Evolutionary conservation across 2,888 invertebrate genomes (phyloP), one percentile per base, ranked within the genome.

Genomic region (Prosopocoilus inquinatus): DNA sequence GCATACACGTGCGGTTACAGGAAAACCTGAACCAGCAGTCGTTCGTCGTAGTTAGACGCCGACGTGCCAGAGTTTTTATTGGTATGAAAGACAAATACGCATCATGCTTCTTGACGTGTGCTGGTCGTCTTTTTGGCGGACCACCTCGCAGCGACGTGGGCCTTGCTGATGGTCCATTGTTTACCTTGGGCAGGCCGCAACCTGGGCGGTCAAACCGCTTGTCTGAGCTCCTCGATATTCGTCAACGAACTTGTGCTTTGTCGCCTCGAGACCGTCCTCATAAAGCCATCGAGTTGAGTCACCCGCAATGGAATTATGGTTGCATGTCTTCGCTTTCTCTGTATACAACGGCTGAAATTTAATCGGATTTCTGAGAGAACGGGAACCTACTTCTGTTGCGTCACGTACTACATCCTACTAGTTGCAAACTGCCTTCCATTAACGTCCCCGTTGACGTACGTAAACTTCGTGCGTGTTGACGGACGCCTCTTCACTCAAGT

Each of bases 111-210:
- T 53, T 53, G 47, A 53, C 53, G 41, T 53, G 36, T 47, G 53
- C 47, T 47, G 53, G 53, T 53, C 13, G 53, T 53, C 53, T 53
- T 53, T 53, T 53, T 53, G 53, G 53, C 53, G 43, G 53, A 53
- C 53, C 47, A 53, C 53, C 53, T 53, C 41, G 41, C 53, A 36
- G 53, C 47, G 47, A 53, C 53, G 53, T 53, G 36, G 52, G 47
- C 47, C 53, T 47, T 20, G 47, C 47, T 53, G 53, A 53, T 53
- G 53, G 53, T 47, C 47, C 53, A 53, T 53, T 53, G 41, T 41
- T 41, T 41, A 41, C 41, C 41, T 41, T 41, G 41, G 20, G 53
- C 53, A 41, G 41, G 47, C 47, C 35, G 53, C 53, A 34, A 53
- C 53, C 47, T 53, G 53, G 53, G 53, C 53, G 53, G 53, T 47